These are phyloP conservation scores for Halcyon badia DNA, from an alignment of 2,797 vertebrate genomes.

Conservation along the genomic window DNA sequence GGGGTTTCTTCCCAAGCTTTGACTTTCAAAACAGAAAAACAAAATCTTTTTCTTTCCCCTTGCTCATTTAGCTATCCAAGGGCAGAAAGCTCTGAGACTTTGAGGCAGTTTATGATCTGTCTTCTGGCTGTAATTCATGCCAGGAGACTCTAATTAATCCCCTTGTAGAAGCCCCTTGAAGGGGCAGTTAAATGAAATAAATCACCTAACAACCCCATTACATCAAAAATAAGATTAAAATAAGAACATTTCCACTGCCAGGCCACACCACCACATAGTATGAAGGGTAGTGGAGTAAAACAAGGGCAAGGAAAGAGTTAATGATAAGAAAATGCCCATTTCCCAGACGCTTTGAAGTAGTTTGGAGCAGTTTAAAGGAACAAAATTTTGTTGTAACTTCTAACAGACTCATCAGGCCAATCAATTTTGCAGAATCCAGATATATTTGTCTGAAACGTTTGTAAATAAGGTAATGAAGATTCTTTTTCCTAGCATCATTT, in stretches of 20 bases:
- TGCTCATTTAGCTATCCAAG: not conserved
- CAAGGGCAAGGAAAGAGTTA: not conserved
- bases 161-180: not conserved
- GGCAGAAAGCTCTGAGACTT: not conserved
- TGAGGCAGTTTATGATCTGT: not conserved
- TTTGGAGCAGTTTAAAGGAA: not conserved
- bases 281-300: not conserved
- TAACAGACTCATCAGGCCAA: not conserved
- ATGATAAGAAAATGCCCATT: not conserved
- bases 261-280: not conserved
- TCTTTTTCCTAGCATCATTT: not conserved
- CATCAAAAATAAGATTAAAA: not conserved
- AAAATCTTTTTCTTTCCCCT: not conserved
- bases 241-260: not conserved
- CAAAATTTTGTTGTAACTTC: fast-evolving
- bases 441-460: not conserved
- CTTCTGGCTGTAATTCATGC: not conserved
- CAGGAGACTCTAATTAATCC: not conserved
- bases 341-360: not conserved
- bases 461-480: not conserved
- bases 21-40: not conserved
- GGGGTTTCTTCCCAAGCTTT: not conserved
- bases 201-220: not conserved
- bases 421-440: not conserved
- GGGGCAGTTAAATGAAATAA: not conserved